Evolutionary conservation across 2,888 invertebrate species (phyloP), one percentile per base, ranked within the genome.

Genomic region (Prenolepis imparis): DNA sequence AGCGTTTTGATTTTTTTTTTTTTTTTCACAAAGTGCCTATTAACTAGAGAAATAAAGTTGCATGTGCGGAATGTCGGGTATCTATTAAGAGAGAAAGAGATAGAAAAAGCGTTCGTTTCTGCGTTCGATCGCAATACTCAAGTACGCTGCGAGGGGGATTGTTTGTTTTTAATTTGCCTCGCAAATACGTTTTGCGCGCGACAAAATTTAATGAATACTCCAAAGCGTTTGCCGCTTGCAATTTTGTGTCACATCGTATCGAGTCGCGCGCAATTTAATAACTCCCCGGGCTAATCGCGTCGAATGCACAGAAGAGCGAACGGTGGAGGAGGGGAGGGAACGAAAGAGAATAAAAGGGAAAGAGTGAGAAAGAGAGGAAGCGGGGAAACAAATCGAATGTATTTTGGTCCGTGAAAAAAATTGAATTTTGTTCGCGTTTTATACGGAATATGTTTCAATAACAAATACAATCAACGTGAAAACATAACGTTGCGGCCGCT

Each of bases 81-180:
- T 32, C 32, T 28, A 32, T 41, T 5, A 64, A 66, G 12, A 72
- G 55, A 78, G 52, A 74, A 15, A 77, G 57, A 84, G 75, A 28
- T 41, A 39, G 36, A 32, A 36, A 68, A 61, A 11, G 11, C 61
- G n/a, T 28, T 44, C 44, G 81, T 70, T 78, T 59, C 39, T 57
- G 64, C 21, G 72, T 82, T 68, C 82, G 67, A 70, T 75, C 57
- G 61, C 61, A 82, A 90, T 86, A 84, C 61, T 82, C 81, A 81
- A 66, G 80, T 73, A 70, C 72, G 66, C 68, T 63, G 66, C 74
- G 67, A 61, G 74, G 68, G 44, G 57, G 41, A 74, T 72, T 89
- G 89, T 89, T 89, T 89, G 88, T 86, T 89, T 89, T 89, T 84
- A 84, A 89, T 88, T 88, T 90, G 80, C 83, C 80, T 81, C 82